phyloP scores from a whole-genome alignment of 2,888 invertebrate species.

The Ichneumoninae sp. region DNA sequence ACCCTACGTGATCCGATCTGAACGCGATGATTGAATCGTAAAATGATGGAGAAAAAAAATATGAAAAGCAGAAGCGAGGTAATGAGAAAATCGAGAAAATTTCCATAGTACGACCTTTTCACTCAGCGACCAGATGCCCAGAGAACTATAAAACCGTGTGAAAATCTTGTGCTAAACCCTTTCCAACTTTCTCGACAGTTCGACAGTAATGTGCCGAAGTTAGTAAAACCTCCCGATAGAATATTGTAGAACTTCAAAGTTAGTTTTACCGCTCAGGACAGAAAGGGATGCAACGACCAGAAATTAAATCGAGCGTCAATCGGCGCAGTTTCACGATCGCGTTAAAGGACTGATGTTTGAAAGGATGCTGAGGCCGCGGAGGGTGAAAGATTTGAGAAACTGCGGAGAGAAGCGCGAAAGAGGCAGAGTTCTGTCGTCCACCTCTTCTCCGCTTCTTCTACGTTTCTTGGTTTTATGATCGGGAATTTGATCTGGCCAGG shows the following conservation, averaged over 20 bases:
- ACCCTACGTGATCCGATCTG: slow-evolving; percentile 15
- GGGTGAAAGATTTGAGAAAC: neutral
- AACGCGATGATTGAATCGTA: slow-evolving; percentile 40
- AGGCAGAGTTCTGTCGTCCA: slow-evolving; percentile 26
- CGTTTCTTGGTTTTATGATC: slow-evolving; percentile 72
- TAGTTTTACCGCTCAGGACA: slow-evolving; percentile 33
- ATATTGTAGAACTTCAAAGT: slow-evolving; percentile 52
- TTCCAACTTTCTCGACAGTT: slow-evolving; percentile 48
- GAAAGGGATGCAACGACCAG: slow-evolving; percentile 67
- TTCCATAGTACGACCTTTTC: slow-evolving; percentile 39
- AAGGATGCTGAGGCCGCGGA: slow-evolving; percentile 30
- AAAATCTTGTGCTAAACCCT: slow-evolving; percentile 52
- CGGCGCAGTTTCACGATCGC: slow-evolving; percentile 70
- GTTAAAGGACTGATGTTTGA: slow-evolving; percentile 47
- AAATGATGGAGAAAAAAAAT: slow-evolving; percentile 38
- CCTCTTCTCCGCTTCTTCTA: slow-evolving; percentile 45
- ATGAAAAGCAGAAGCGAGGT: slow-evolving; percentile 31
- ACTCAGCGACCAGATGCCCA: slow-evolving; percentile 49
- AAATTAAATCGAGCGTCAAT: slow-evolving; percentile 79
- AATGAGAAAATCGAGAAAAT: slow-evolving; percentile 48
- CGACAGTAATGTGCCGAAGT: slow-evolving; percentile 53
- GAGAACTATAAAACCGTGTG: slow-evolving; percentile 51
- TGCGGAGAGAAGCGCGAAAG: slow-evolving; percentile 13
- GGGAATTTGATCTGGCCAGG: slow-evolving; percentile 72
- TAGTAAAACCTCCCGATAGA: slow-evolving; percentile 40